Conservation (phyloP, 2,797 vertebrate genomes). For the Melanotaenia boesemani region DNA sequence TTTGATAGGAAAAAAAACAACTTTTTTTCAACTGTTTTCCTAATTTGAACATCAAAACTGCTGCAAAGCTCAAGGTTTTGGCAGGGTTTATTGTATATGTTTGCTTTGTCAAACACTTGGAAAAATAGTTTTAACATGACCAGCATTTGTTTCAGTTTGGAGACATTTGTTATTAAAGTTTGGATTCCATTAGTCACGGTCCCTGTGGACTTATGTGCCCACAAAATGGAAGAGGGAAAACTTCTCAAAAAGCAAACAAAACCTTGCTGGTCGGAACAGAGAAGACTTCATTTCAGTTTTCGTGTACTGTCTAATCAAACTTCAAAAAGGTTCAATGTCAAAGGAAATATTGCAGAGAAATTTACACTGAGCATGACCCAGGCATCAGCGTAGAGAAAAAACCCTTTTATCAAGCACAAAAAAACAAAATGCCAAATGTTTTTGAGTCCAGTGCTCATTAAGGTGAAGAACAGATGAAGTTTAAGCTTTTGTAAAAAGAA, state of each 20-base stretch:
- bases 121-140: background rate
- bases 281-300: background rate
- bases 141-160: background rate
- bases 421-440: background rate
- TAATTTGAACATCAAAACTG: background rate
- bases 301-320: background rate
- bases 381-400: background rate
- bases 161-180: constrained; percentile 13
- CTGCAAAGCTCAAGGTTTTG: constrained; percentile 8
- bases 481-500: background rate
- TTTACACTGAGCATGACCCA: background rate
- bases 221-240: constrained; percentile 17
- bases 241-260: background rate
- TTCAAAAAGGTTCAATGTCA: background rate
- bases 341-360: background rate
- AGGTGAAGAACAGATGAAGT: background rate
- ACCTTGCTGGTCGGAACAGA: background rate
- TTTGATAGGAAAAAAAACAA: background rate
- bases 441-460: background rate
- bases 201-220: constrained; percentile 7
- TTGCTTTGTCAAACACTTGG: constrained; percentile 3
- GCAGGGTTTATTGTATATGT: constrained; percentile 4
- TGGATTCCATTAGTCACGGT: constrained; percentile 2
- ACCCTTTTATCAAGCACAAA: background rate
- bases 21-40: background rate